These are phyloP conservation scores for Poeciliopsis gracilis DNA, from an alignment of 2,797 vertebrate genomes.

Conservation along the genomic window DNA sequence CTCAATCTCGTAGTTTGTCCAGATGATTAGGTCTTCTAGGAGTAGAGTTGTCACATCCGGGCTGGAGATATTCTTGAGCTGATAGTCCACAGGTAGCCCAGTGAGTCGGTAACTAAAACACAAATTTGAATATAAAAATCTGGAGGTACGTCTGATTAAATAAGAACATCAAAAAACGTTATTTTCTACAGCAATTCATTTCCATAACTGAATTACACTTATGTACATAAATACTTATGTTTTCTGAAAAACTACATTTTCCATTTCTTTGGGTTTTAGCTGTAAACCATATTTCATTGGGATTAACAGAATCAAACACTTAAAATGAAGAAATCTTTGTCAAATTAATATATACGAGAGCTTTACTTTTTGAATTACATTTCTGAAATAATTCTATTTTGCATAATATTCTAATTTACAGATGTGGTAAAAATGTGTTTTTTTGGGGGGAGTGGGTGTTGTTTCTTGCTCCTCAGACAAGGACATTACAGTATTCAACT, in stretches of 20 bases:
- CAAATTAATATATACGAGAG: not conserved
- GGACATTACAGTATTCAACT: not conserved
- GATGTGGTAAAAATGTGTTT: not conserved
- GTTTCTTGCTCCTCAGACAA: not conserved
- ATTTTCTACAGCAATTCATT: not conserved
- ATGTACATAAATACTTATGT: not conserved
- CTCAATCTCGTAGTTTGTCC: slow-evolving; percentile 99
- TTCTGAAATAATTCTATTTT: not conserved
- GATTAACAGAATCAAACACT: not conserved
- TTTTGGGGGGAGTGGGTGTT: no score
- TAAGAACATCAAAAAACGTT: not conserved
- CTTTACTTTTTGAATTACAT: not conserved
- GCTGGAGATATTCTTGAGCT: slow-evolving; percentile 94
- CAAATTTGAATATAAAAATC: not conserved
- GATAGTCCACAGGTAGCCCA: slow-evolving; percentile 93
- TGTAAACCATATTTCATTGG: not conserved
- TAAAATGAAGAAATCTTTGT: not conserved
- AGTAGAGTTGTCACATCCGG: slow-evolving; percentile 93
- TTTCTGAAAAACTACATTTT: not conserved
- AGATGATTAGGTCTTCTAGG: slow-evolving; percentile 97
- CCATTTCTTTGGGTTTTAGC: not conserved
- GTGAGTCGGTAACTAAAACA: slow-evolving; percentile 90
- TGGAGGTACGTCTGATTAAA: not conserved
- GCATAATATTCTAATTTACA: not conserved
- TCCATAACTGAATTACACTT: not conserved